A percentile compares a stretch with the other conserved stretches of the same genome.
Conservation (phyloP, 2,797 vertebrate species). For the Clarias fuscus region DNA sequence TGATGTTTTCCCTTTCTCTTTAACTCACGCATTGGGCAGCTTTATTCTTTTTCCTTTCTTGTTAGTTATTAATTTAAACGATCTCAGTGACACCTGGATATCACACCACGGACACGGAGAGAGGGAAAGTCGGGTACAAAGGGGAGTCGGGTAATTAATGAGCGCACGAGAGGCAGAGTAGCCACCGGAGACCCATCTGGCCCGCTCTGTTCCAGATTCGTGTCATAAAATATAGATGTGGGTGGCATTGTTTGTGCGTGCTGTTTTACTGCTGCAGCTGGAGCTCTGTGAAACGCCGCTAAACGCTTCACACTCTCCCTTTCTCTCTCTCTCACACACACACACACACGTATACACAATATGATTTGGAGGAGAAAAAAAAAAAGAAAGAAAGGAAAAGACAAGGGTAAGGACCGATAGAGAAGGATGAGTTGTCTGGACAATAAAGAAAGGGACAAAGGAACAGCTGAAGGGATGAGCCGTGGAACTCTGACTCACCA, state of each 20-base stretch:
- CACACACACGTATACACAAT: slow-evolving; percentile 5
- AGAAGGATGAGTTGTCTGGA: not conserved
- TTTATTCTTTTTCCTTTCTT: not conserved
- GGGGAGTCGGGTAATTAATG: slow-evolving; percentile 27
- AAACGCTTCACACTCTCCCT: not conserved
- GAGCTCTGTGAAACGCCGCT: slow-evolving; percentile 14
- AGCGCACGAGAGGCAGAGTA: slow-evolving; percentile 16
- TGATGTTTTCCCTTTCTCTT: not conserved
- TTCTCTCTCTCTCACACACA: not conserved
- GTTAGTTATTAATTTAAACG: not conserved
- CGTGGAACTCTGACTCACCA: not conserved
- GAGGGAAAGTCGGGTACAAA: slow-evolving; percentile 9
- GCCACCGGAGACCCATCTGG: slow-evolving; percentile 47
- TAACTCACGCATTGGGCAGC: not conserved
- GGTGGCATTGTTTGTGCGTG: slow-evolving; percentile 33
- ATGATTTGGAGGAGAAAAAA: not conserved
- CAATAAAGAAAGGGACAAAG: not conserved
- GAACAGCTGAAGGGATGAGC: not conserved
- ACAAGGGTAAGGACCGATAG: not conserved
- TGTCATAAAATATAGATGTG: slow-evolving; percentile 43
- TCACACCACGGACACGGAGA: slow-evolving; percentile 24
- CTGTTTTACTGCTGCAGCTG: slow-evolving; percentile 45
- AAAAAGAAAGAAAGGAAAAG: not conserved
- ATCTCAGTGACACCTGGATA: not conserved
- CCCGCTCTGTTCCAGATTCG: slow-evolving; percentile 20